Evolutionary conservation across 2,113 vertebrate species (phyloP).

Genomic region (Antechinus stuartii): DNA sequence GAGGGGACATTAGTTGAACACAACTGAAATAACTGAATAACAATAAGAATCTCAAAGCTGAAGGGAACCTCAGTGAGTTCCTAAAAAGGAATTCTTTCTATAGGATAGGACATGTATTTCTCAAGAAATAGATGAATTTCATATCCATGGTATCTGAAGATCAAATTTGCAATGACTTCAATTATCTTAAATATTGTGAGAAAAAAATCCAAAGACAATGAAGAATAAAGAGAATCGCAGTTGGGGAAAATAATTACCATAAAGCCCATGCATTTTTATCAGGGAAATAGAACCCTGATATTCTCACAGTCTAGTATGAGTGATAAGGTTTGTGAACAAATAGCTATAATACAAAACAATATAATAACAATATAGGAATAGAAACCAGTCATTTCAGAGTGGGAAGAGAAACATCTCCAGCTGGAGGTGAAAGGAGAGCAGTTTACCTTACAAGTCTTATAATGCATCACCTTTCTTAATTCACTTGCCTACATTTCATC

Average conservation of each 20-base stretch:
- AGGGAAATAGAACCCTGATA: too few relatives aligned
- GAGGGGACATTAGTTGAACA: too few relatives aligned
- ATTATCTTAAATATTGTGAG: background rate
- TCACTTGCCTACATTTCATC: too few relatives aligned
- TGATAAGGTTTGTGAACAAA: background rate
- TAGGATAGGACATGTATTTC: background rate
- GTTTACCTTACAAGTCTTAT: background rate
- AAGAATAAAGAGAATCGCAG: background rate
- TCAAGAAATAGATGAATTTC: background rate
- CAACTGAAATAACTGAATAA: background rate
- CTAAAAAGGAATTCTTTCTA: background rate
- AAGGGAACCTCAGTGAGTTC: background rate
- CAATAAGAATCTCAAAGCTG: background rate
- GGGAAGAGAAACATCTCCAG: too few relatives aligned
- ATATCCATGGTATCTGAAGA: background rate
- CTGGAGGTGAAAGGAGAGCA: too few relatives aligned
- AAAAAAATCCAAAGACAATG: background rate
- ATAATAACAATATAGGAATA: background rate
- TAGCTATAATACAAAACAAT: background rate
- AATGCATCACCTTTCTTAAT: background rate
- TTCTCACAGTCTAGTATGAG: background rate
- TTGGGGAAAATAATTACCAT: background rate
- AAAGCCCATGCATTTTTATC: background rate
- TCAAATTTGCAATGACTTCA: background rate
- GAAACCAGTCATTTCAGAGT: background rate